Evolutionary conservation across 2,113 vertebrate species (phyloP), one percentile per base, ranked within the genome.

Genomic region (Phasianus colchicus): DNA sequence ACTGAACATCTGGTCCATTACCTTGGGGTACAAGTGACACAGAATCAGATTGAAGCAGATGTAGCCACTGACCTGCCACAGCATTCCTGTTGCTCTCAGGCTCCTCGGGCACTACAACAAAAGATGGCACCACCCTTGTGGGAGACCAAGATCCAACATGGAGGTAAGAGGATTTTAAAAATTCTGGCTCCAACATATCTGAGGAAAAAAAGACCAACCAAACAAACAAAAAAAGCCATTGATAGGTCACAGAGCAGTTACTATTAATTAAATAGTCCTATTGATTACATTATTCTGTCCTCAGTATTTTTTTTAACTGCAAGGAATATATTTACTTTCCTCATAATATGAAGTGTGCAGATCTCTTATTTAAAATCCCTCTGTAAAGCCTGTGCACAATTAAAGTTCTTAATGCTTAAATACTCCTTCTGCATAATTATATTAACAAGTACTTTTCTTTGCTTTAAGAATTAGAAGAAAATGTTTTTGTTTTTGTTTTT

Each of bases 401-500:
- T 96, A 69, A 63, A 96, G 84, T 43, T 93, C 40, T 29, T 17
- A 88, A 74, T 69, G 76, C 78, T 95, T 80, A 92, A 84, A 92
- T 88, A 82, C 50, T 72, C 88, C 81, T 96, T 96, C 81, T 96
- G 73, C 82, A 65, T 87, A 95, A 95, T 92, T 94, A 86, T 47
- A 78, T 55, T 83, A 89, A 96, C 43, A 6, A 58, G 30, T 61
- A 27, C 29, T 85, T 47, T 85, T 32, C 48, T 83, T 92, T 84
- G 89, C 61, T 92, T 83, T 82, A 70, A 95, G 43, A 82, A 95
- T 90, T 65, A 94, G 92, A 70, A 89, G 34, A 83, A 93, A 95
- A 92, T 16, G 63, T 25, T 91, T 86, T 38, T 72, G 86, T 94
- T 25, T 25, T 69, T 38, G 9, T 61, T 17, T 55, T 15, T 38